A percentile compares a stretch with the other conserved stretches of the same genome.
Conservation (phyloP, 2,113 vertebrate species). For the Promerops cafer region DNA sequence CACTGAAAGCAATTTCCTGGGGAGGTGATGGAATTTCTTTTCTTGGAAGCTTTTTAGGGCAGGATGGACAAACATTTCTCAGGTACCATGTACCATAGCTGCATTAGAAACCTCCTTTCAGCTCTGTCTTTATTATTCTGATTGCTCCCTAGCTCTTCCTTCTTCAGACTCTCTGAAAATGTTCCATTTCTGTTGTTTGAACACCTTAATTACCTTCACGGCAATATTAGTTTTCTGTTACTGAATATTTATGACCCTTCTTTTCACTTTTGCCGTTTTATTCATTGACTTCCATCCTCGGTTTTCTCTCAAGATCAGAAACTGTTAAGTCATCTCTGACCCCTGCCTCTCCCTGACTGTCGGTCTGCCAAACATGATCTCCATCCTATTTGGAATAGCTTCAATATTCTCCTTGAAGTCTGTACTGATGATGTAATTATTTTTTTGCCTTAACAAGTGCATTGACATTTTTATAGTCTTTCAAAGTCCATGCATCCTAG, state of each 20-base stretch:
- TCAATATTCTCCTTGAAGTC: neutral
- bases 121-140: neutral
- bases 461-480: neutral
- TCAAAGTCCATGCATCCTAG: neutral
- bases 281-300: neutral
- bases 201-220: neutral
- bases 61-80: neutral
- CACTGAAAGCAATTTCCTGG: neutral
- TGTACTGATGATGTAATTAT: neutral
- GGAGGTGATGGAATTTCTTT: slow-evolving; percentile 20
- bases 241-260: neutral
- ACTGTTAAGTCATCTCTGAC: neutral
- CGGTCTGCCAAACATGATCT: neutral
- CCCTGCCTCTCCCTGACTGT: neutral
- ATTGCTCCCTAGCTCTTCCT: neutral
- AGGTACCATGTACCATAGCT: neutral
- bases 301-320: neutral
- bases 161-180: neutral
- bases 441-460: neutral
- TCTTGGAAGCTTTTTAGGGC: neutral
- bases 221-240: neutral
- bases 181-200: neutral
- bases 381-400: neutral
- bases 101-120: neutral
- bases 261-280: neutral